phyloP scores from a whole-genome alignment of 1,140 invertebrate species.

The Palaemon carinicauda region DNA sequence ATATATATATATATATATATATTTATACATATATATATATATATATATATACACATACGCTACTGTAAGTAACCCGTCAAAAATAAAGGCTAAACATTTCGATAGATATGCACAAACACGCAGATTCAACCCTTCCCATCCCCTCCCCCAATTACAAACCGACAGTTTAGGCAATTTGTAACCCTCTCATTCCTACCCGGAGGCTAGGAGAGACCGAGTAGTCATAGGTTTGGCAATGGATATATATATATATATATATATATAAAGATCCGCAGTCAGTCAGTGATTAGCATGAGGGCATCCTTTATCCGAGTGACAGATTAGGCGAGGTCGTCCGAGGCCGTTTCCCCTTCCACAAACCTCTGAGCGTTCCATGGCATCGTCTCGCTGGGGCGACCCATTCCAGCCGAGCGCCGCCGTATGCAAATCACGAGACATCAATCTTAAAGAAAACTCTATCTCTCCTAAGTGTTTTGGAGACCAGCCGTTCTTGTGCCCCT shows the following conservation, averaged over 20 bases:
- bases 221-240: too few species aligned
- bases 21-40: not conserved
- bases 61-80: too few species aligned
- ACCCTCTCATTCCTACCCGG: too few species aligned
- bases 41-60: not conserved
- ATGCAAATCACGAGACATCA: constrained; percentile 46
- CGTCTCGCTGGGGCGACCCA: not conserved
- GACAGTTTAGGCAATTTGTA: too few species aligned
- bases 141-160: too few species aligned
- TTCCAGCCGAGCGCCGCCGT: constrained; percentile 36
- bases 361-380: not conserved
- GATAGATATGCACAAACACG: too few species aligned
- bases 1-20: not conserved
- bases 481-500: not conserved
- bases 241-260: not conserved
- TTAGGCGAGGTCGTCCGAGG: not conserved
- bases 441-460: constrained; percentile 50
- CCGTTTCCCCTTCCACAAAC: not conserved
- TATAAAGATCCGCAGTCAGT: not conserved
- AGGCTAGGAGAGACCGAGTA: too few species aligned
- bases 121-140: too few species aligned
- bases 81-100: too few species aligned
- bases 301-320: too few species aligned
- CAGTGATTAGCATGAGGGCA: too few species aligned
- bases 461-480: constrained; percentile 44